Percentiles rank a stretch among this genome's conserved stretches.
Evolutionary conservation across 2,113 vertebrate genomes (phyloP).

Genomic region (Bubalus kerabau): DNA sequence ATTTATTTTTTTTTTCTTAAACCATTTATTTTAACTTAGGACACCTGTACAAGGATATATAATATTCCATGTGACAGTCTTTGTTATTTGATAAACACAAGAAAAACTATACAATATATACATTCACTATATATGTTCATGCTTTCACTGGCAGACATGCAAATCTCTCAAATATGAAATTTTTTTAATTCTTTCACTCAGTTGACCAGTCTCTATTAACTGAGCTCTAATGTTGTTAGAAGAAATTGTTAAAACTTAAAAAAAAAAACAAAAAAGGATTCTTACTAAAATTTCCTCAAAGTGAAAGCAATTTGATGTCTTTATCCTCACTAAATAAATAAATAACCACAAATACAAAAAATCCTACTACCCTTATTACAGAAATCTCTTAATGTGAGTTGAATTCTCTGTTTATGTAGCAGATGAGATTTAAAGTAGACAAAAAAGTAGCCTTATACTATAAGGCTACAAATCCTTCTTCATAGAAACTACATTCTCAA

Average conservation of each 20-base stretch:
- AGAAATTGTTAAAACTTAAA: background rate
- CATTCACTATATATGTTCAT: background rate
- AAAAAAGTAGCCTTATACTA: background rate
- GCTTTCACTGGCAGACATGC: background rate
- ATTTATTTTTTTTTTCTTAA: background rate
- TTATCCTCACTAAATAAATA: background rate
- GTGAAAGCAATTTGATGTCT: background rate
- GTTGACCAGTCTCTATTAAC: background rate
- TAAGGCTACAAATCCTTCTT: background rate
- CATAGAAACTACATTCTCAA: background rate
- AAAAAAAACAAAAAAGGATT: background rate
- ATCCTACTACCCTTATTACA: background rate
- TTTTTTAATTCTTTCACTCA: background rate
- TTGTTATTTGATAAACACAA: background rate
- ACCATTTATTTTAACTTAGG: background rate
- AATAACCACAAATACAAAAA: background rate
- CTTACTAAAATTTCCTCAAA: background rate
- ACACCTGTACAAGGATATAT: background rate
- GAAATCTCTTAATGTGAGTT: background rate
- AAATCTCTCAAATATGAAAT: background rate
- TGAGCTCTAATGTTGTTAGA: background rate
- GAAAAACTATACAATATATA: background rate
- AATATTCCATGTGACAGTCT: background rate
- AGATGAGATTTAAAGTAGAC: background rate
- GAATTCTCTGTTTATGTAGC: background rate